Percentiles rank a stretch among this genome's conserved stretches.
These are phyloP conservation scores for Hemicordylus capensis DNA, from an alignment of 2,113 vertebrate species.

Conservation along the genomic window DNA sequence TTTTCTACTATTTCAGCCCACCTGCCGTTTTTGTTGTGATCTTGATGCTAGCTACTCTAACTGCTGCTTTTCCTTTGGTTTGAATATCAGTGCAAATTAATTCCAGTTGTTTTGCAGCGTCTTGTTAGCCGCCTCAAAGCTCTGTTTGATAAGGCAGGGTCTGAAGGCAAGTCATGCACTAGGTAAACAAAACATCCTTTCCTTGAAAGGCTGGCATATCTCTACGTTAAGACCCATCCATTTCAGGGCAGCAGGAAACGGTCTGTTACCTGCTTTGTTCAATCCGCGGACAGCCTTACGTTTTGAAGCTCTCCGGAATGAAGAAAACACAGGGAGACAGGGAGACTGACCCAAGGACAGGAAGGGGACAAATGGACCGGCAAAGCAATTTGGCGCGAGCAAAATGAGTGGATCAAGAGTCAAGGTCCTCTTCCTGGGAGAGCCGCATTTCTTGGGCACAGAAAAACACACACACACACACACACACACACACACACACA, in stretches of 20 bases:
- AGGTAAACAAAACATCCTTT: too few relatives aligned
- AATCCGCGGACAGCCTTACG: not conserved
- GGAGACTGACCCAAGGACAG: rapidly evolving
- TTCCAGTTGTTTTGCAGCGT: too few relatives aligned
- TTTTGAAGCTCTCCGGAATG: rapidly evolving
- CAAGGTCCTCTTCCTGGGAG: not conserved
- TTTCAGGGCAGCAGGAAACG: not conserved
- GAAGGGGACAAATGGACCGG: not conserved
- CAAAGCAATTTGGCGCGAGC: rapidly evolving
- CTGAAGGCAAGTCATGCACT: too few relatives aligned
- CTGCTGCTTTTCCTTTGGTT: too few relatives aligned
- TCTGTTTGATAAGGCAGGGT: too few relatives aligned
- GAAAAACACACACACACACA: not conserved
- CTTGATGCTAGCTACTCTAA: too few relatives aligned
- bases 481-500: not conserved
- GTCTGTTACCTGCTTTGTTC: not conserved
- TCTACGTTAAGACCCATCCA: not conserved
- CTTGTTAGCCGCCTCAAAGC: too few relatives aligned
- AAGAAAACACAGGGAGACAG: rapidly evolving
- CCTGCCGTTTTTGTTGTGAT: too few relatives aligned
- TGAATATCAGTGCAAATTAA: too few relatives aligned
- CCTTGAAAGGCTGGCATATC: not conserved
- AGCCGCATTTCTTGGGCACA: not conserved
- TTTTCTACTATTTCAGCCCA: too few relatives aligned
- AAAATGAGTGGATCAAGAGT: not conserved